Evolutionary conservation across 1,140 invertebrate genomes (phyloP).

Genomic region (Cardiocondyla obscurior): DNA sequence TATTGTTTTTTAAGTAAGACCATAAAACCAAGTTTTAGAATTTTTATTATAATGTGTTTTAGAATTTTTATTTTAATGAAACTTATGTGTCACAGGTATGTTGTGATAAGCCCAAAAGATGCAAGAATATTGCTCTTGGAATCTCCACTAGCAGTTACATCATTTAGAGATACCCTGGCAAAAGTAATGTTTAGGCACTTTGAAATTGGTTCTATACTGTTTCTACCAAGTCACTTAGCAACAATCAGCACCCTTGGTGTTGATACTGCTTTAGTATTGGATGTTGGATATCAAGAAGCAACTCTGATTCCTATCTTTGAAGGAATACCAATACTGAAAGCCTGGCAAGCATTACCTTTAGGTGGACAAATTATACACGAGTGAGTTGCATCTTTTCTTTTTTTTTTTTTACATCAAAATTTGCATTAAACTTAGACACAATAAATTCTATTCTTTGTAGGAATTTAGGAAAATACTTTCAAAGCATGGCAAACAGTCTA

Average conservation of each 20-base stretch:
- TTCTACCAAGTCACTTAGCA: constrained; percentile 92
- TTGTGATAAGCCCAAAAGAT: constrained; percentile 96
- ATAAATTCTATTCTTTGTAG: constrained; percentile 48
- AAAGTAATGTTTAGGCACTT: constrained; percentile 96
- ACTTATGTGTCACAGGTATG: constrained; percentile 86
- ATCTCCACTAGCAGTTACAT: constrained; percentile 92
- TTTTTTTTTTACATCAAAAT: background rate
- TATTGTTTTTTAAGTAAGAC: constrained; percentile 93
- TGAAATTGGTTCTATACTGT: constrained; percentile 90
- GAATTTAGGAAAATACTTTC: constrained; percentile 73
- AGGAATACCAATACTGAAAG: constrained; percentile 92
- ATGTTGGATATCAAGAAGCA: constrained; percentile 94
- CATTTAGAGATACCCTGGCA: constrained; percentile 93
- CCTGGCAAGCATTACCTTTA: constrained; percentile 91
- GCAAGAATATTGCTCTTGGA: constrained; percentile 95
- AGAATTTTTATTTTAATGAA: background rate
- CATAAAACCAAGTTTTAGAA: background rate
- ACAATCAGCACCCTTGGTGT: constrained; percentile 90
- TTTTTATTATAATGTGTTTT: background rate
- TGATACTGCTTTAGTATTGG: constrained; percentile 92
- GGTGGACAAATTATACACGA: constrained; percentile 88
- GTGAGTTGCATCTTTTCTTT: constrained; percentile 76
- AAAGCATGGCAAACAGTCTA: constrained; percentile 74
- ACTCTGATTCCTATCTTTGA: constrained; percentile 92
- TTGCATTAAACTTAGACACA: background rate